Conservation (phyloP, 2,888 invertebrate species). For the Coecobrya sp. region DNA sequence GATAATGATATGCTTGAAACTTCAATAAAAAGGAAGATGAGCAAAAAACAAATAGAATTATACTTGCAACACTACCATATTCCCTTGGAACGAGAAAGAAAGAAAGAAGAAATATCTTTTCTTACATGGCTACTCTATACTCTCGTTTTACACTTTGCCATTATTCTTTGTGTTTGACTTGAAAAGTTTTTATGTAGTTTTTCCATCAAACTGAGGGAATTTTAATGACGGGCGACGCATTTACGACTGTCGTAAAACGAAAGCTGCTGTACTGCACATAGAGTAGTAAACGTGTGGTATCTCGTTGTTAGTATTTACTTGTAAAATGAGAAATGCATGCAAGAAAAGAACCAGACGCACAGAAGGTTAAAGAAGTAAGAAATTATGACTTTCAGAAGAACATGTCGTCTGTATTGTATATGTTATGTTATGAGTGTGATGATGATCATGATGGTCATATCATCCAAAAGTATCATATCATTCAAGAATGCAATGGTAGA, state of each 20-base stretch:
- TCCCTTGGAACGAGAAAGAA: conserved; percentile 8
- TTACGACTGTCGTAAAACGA: conserved; percentile 81
- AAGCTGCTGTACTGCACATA: conserved; percentile 52
- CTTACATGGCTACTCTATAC: conserved; percentile 50
- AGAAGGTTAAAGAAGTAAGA: conserved; percentile 46
- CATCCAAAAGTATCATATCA: background rate
- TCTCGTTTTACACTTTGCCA: conserved; percentile 46
- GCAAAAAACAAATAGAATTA: conserved; percentile 66
- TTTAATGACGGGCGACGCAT: conserved; percentile 82
- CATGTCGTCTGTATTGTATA: conserved; percentile 21
- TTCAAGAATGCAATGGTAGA: background rate
- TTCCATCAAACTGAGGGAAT: conserved; percentile 78
- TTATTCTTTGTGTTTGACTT: conserved; percentile 64
- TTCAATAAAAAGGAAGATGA: conserved; percentile 63
- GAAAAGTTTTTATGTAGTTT: conserved; percentile 71
- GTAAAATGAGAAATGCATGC: conserved; percentile 45
- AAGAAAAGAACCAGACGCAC: conserved; percentile 2
- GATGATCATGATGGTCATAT: conserved; percentile 59
- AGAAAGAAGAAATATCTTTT: conserved; percentile 47
- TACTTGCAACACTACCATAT: conserved; percentile 29
- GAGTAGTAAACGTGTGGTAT: background rate
- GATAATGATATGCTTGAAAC: conserved; percentile 75
- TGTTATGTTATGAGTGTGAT: conserved; percentile 42
- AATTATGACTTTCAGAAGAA: conserved; percentile 61
- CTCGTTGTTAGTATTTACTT: conserved; percentile 1